Base-by-base conservation (phyloP, 2,113 vertebrate genomes). In the Maccullochella peelii region DNA sequence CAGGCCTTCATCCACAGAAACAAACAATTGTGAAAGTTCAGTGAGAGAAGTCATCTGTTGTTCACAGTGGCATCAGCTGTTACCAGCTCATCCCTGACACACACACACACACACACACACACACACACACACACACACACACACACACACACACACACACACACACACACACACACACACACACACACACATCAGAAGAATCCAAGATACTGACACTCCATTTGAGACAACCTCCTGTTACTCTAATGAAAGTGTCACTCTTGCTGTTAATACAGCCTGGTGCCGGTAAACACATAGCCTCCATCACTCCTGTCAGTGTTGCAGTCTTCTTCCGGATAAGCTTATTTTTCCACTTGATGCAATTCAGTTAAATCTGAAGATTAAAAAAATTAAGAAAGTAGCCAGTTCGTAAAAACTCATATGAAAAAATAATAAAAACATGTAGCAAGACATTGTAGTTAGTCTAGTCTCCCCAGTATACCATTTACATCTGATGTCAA, bases 201-300 rank as follows among this genome's bases (percentile, higher is more conserved):
- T 57, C 57, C 50, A 63, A 62, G 81, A 65, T 18, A 62, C 66
- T 16, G 25, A 49, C 57, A 49, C 70, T 82, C n/a, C 66, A 71
- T 81, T 77, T 54, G 73, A 55, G 44, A 78, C 73, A 80, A 36
- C 78, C 63, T 55, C 67, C 47, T 78, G 57, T 74, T 75, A 65
- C 73, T 79, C 44, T 82, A 81, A 79, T 88, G 68, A 74, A 84
- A 81, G 69, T 88, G 86, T 82, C 82, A 82, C 73, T 83, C 66
- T 85, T 25, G 3, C 27, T 42, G 12, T 72, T 76, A 67, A 72
- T 84, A 68, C 50, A 36, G 40, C 47, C 42, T 52, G 36, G n/a
- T 50, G 57, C 72, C 3, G 20, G 65, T 71, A 70, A 80, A 58
- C 50, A 40, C 61, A 30, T 0, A 62, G 8, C 49, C 63, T 65